These are phyloP conservation scores for Adelphocoris suturalis DNA, from an alignment of 2,888 invertebrate species.

Conservation along the genomic window DNA sequence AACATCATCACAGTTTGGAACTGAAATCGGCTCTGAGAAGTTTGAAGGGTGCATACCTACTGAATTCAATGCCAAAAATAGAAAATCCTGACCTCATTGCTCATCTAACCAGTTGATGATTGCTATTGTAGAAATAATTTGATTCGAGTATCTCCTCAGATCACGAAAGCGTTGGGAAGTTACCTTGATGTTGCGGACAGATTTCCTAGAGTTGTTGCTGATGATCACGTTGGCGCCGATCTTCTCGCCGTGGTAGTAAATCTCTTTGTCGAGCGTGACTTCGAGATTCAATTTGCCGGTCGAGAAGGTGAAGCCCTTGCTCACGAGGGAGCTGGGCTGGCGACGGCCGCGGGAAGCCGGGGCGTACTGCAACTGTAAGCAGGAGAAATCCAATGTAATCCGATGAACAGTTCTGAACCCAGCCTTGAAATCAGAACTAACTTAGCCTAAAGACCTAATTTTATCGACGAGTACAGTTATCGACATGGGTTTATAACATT, in stretches of 20 bases:
- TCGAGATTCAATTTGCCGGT: slow-evolving; percentile 94
- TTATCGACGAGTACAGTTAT: too few species aligned
- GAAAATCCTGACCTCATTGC: too few species aligned
- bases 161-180: neutral
- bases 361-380: slow-evolving; percentile 84
- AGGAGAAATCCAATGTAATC: slow-evolving; percentile 30
- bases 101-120: too few species aligned
- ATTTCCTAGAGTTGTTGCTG: slow-evolving; percentile 92
- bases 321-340: slow-evolving; percentile 91
- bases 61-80: too few species aligned
- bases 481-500: too few species aligned
- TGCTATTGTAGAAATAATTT: too few species aligned
- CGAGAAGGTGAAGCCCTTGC: slow-evolving; percentile 95
- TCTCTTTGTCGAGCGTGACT: slow-evolving; percentile 92
- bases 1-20: too few species aligned
- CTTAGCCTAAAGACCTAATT: neutral
- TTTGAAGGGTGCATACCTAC: too few species aligned
- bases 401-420: neutral
- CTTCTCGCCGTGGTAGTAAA: slow-evolving; percentile 95
- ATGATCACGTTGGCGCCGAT: slow-evolving; percentile 90
- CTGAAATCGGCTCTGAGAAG: too few species aligned
- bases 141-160: neutral
- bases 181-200: slow-evolving; percentile 91
- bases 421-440: neutral
- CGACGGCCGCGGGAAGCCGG: slow-evolving; percentile 85